These are phyloP conservation scores for Gastracanthus pulcherrimus DNA, from an alignment of 2,888 invertebrate genomes.

Conservation along the genomic window DNA sequence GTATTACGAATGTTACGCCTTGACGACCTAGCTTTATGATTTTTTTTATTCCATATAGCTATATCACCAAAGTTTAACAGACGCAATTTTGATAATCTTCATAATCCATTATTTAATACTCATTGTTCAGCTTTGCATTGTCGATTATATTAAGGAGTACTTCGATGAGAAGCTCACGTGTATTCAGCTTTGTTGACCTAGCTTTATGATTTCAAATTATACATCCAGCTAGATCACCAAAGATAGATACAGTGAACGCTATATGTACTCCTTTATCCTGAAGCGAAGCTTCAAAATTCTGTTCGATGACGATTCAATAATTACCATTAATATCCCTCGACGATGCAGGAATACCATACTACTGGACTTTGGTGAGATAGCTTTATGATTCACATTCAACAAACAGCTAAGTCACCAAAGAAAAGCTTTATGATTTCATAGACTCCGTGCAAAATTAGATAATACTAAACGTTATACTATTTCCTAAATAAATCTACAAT, in stretches of 20 bases:
- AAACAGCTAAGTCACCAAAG: conserved; percentile 32
- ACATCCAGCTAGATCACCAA: conserved; percentile 43
- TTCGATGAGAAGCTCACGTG: not conserved
- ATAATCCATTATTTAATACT: too few species aligned
- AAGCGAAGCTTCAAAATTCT: too few species aligned
- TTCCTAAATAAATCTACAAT: not conserved
- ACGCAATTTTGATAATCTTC: not conserved
- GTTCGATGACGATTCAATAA: too few species aligned
- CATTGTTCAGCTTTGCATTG: not conserved
- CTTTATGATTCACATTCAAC: not conserved
- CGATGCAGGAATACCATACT: too few species aligned
- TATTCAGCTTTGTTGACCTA: conserved; percentile 27
- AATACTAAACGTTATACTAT: too few species aligned
- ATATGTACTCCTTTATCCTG: not conserved
- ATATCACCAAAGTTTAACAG: conserved; percentile 13
- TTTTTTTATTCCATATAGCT: not conserved
- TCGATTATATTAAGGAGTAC: too few species aligned
- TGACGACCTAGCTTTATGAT: conserved; percentile 35
- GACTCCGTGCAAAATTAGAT: too few species aligned
- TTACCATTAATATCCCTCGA: too few species aligned
- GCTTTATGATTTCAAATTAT: conserved; percentile 20
- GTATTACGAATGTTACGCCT: not conserved
- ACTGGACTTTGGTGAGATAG: too few species aligned
- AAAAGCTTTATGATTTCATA: too few species aligned
- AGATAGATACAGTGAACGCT: not conserved